Evolutionary conservation across 2,797 vertebrate species (phyloP).

Genomic region (Halcyon badia): DNA sequence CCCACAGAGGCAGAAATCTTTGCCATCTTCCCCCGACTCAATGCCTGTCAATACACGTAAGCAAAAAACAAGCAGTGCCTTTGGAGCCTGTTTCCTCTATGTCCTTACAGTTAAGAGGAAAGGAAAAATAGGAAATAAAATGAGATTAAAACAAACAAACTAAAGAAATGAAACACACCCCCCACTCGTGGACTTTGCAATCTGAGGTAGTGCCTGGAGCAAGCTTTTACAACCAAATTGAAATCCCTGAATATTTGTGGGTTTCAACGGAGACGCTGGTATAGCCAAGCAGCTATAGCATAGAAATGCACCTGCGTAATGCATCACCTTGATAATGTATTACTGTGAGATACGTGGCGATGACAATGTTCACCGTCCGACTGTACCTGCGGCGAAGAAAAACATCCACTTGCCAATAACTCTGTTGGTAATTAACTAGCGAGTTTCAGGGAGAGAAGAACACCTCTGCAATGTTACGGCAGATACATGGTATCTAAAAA

Average conservation of each 20-base stretch:
- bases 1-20: not conserved
- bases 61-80: not conserved
- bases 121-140: not conserved
- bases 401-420: not conserved
- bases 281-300: not conserved
- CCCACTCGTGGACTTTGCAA: not conserved
- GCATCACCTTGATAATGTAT: not conserved
- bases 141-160: not conserved
- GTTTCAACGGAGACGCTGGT: not conserved
- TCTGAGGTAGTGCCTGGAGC: not conserved
- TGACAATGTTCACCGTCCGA: not conserved
- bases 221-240: conserved; percentile 13
- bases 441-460: not conserved
- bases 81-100: not conserved
- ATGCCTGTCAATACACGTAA: not conserved
- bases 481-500: not conserved
- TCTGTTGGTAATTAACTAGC: not conserved
- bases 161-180: not conserved
- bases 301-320: not conserved
- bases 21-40: not conserved
- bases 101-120: not conserved
- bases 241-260: not conserved
- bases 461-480: not conserved
- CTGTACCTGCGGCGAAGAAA: not conserved
- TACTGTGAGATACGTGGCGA: fast-evolving